A percentile compares a stretch with the other conserved stretches of the same genome.
Conservation (phyloP, 1,140 invertebrate species). For the Piezodorus guildinii region DNA sequence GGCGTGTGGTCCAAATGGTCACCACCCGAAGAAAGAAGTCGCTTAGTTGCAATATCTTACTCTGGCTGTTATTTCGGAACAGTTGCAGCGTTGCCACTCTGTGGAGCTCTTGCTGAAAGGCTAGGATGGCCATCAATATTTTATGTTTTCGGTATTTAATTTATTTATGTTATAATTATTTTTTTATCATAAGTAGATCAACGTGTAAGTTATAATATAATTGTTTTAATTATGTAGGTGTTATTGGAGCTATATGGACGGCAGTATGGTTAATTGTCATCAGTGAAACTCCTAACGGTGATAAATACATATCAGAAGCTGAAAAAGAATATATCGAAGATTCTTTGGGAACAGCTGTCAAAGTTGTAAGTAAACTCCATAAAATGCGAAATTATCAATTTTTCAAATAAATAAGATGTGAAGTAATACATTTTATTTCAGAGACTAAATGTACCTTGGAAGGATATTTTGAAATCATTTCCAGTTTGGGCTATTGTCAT, state of each 20-base stretch:
- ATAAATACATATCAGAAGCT: conserved; percentile 55
- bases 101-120: conserved; percentile 35
- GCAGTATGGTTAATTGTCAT: conserved; percentile 56
- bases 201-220: background rate
- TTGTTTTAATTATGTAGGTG: conserved; percentile 52
- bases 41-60: conserved; percentile 69
- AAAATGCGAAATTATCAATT: too few relatives aligned
- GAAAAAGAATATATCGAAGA: conserved; percentile 68
- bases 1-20: conserved; percentile 70
- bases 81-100: conserved; percentile 38
- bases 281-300: conserved; percentile 60
- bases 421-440: conserved; percentile 2
- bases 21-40: conserved; percentile 62
- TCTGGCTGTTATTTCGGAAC: conserved; percentile 37
- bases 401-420: too few relatives aligned
- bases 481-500: conserved; percentile 83
- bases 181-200: background rate
- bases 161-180: background rate
- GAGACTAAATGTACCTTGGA: conserved; percentile 50
- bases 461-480: conserved; percentile 60
- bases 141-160: conserved; percentile 66
- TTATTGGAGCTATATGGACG: conserved; percentile 58
- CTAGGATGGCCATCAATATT: conserved; percentile 77
- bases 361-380: background rate
- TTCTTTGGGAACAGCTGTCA: conserved; percentile 30